These are phyloP conservation scores for Erythrolamprus reginae DNA, from an alignment of 2,113 vertebrate species.

Conservation along the genomic window DNA sequence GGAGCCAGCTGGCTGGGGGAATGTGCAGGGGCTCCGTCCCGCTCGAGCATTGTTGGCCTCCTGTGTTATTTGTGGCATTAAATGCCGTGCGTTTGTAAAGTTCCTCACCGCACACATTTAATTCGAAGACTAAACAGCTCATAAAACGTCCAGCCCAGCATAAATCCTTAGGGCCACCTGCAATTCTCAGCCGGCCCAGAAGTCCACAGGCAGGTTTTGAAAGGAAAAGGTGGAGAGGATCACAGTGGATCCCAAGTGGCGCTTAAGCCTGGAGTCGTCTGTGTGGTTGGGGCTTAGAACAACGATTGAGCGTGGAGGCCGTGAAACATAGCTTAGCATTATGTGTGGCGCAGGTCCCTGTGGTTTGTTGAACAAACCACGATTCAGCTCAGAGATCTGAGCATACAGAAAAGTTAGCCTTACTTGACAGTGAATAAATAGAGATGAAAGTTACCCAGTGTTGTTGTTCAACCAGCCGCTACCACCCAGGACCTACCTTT, in stretches of 20 bases:
- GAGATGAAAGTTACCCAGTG: not conserved
- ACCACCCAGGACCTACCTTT: not conserved
- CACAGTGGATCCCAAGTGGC: not conserved
- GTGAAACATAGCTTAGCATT: not conserved
- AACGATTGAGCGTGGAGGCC: not conserved
- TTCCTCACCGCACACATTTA: not conserved
- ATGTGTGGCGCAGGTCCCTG: not conserved
- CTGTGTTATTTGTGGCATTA: not conserved
- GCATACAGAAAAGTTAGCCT: not conserved
- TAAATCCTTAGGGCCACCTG: not conserved
- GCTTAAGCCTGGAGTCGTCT: not conserved
- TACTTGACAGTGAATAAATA: not conserved
- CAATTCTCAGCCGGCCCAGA: not conserved
- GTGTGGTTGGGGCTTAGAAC: not conserved
- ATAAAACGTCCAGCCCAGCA: not conserved
- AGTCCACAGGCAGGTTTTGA: not conserved
- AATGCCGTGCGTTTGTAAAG: not conserved
- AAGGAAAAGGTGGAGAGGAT: not conserved
- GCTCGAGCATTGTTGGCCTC: not conserved
- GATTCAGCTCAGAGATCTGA: not conserved
- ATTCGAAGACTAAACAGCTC: not conserved
- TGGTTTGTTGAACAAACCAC: not conserved
- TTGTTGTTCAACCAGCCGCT: not conserved
- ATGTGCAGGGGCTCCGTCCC: not conserved
- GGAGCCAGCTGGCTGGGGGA: not conserved